Evolutionary conservation across 2,888 invertebrate species (phyloP), one percentile per base, ranked within the genome.

Genomic region (Arrhopalites spinosus): DNA sequence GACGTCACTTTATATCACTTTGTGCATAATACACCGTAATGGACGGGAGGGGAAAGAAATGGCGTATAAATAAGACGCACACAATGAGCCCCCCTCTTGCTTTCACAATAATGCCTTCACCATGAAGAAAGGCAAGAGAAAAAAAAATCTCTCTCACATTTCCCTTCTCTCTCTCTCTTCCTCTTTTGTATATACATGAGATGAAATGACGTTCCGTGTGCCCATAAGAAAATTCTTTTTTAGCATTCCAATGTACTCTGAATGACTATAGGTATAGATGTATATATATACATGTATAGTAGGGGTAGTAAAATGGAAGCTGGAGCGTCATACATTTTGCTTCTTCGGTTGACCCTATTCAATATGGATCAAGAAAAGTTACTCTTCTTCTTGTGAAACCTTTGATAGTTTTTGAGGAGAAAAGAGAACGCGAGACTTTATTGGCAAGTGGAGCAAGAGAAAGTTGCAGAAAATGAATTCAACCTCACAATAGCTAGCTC

Each of bases 1-100:
- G 50, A 50, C 17, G 50, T 50, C 50, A 50, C 50, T 50, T 50
- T 50, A 63, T 63, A 61, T 27, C 30, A 17, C 63, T 63, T 30
- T 29, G 7, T 63, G 63, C 63, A 63, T 63, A 63, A 63, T 63
- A 27, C 2, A 20, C 8, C 29, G 25, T 63, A 25, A 63, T 59
- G 29, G 7, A 17, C 63, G n/a, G 15, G 50, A 15, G 17, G 17
- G 8, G 50, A 50, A n/a, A 15, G 50, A 50, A 50, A 50, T 50
- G 50, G 50, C 50, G 50, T 50, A 50, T 50, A 50, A 50, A 50
- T 50, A 50, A 50, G 50, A n/a, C 50, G 17, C 17, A 50, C 50
- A 50, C 50, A 27, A 61, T 61, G 23, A 25, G 25, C 11, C 17
- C 5, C 53, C 53, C 17, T 15, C 53, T n/a, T n/a, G n/a, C 3